Evolutionary conservation across 1,140 invertebrate genomes (phyloP), one percentile per base, ranked within the genome.

Genomic region (Drosophila bocqueti): DNA sequence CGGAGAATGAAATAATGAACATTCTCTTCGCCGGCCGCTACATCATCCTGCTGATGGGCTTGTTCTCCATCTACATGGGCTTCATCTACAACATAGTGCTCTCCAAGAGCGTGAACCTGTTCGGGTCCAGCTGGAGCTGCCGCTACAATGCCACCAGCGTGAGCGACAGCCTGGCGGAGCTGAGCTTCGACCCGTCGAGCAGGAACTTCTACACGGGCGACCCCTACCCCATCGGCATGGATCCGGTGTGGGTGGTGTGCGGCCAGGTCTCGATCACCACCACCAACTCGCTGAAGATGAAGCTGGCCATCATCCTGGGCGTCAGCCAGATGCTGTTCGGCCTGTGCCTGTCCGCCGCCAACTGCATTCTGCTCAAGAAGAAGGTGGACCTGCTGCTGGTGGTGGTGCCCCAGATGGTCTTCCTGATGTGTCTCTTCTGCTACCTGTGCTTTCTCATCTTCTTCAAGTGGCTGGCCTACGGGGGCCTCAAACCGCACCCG

Each of bases 231-330:
- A 15, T 91, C 21, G 93, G 91, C 0, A 45, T 92, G 40, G 98
- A 98, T 94, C 97, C 97, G 9, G 95, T 97, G 55, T 98, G 97
- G 97, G 96, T 98, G 93, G 87, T 97, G 40, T 95, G 98, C 5
- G 63, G 97, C 96, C 94, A 96, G 68, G 99, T 99, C 93, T 99
- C 99, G 93, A 99, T 99, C 76, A 96, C 97, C 49, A 99, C 98
- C 93, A 94, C 98, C 31, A 99, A 99, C 94, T 99, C 98, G 0
- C 97, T 97, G 93, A 99, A 99, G 94, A 99, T 99, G 99, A 99
- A 99, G 92, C 93, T 99, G 52, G 99, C 98, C 21, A 97, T 99
- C 66, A 98, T 99, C 73, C 95, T 99, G 92, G 99, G 99, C 43
- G 97, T 99, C 1, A 81, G 95, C 52, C 99, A 99, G 92, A 99